Base-by-base conservation (phyloP, 2,888 invertebrate species). In the Microplitis manilae region DNA sequence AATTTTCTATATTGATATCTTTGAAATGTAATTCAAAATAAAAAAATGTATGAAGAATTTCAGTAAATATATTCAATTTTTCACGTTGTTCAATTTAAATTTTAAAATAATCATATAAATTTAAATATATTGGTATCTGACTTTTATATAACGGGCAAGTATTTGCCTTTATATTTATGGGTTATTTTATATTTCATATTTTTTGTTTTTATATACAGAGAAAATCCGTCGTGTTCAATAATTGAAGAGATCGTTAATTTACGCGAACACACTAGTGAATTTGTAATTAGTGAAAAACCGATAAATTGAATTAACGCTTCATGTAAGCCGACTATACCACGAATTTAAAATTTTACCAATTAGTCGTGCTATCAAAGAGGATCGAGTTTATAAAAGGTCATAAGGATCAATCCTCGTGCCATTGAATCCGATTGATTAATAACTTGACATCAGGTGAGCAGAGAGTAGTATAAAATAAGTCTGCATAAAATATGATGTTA, bases 371-470 rank as follows among this genome's bases (percentile, higher is more conserved):
- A n/a, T 62, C 4, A 60, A 8, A 62, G 8, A 15, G 38, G 39
- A 72, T 72, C 38, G 38, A 60, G 17, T 62, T 50, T 50, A 40
- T 61, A 68, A 72, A 68, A 72, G 76, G 68, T 76, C 68, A 68
- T 38, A 38, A 71, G 72, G 61, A 71, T 76, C 65, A 39, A 70
- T 68, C 13, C n/a, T 65, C 71, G 30, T 17, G 40, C 73, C 68
- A 76, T 76, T 68, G 68, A 71, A 68, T 72, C 67, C 61, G 40
- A 8, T 50, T 50, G 61, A 72, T 76, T 76, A 72, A 76, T 68
- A 68, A 76, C 72, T 76, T 41, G 5, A 17, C 59, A 67, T 17
- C 8, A 38, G 17, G 13, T 15, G 8, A 62, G 38, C 4, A 0
- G 2, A 50, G 8, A 50, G 13, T 2, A 50, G 8, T 8, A 50